Conservation (phyloP, 2,797 vertebrate species). For the Emydoidea blandingii region DNA sequence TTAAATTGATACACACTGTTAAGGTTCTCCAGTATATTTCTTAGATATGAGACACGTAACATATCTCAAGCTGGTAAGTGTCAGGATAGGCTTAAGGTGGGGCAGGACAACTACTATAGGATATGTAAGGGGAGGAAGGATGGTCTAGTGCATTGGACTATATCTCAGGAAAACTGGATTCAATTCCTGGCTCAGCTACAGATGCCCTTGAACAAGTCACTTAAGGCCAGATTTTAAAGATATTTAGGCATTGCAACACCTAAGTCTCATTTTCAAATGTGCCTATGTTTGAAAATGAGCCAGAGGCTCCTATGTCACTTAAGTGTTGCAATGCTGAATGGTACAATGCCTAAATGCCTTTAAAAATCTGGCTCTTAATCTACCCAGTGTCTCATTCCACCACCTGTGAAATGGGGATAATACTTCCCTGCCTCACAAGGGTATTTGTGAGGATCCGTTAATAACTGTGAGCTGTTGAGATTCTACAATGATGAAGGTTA, state of each 20-base stretch:
- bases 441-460: background rate
- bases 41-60: background rate
- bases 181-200: background rate
- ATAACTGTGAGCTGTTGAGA: background rate
- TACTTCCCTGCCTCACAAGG: background rate
- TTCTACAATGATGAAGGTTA: accelerated
- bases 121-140: background rate
- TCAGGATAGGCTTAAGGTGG: background rate
- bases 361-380: background rate
- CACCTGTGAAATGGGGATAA: background rate
- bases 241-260: background rate
- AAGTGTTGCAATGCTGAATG: background rate
- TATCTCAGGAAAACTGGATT: background rate
- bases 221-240: background rate
- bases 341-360: background rate
- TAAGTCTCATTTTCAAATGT: background rate
- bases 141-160: accelerated
- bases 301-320: background rate
- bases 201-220: background rate
- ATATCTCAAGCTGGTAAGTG: background rate
- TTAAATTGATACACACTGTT: background rate
- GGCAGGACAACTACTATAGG: background rate
- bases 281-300: no score
- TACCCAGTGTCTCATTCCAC: background rate
- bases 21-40: background rate